Base-by-base conservation (phyloP, 2,797 vertebrate species). In the Moxostoma hubbsi region DNA sequence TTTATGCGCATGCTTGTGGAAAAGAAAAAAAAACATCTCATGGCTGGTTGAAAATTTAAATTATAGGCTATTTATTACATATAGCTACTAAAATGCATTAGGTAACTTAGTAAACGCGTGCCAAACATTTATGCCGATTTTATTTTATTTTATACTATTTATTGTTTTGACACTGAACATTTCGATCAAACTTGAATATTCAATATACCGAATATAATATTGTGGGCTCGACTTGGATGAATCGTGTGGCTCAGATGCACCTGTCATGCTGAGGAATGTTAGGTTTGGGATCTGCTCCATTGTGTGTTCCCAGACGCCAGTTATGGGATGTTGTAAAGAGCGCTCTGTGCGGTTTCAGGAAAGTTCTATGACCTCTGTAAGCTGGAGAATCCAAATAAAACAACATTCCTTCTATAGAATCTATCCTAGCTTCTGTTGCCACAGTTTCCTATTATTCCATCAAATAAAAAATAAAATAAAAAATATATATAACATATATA, bases 281-380 rank as follows among this genome's bases (percentile, higher is more conserved):
- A 36, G 49, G 7, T 69, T 77, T 18, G 51, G 36, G 73, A 75
- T 54, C 50, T 65, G 13, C 55, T 77, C 75, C 45, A 61, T 77
- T 77, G 75, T 77, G 45, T 18, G 24, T 24, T 24, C 24, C 49
- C 15, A 24, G 45, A 61, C 45, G 4, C 72, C 55, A 45, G 65
- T 77, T 62, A 62, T 70, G 57, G 45, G 75, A 69, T 9, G 75
- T 36, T 68, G 55, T 69, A 77, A 69, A 71, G 9, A 47, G 7
- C 9, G 15, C 72, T 47, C 49, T 15, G 72, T 7, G 54, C 18
- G 49, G 74, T 75, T 84, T 79, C 85, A 9, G 50, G 83, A 84
- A 88, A 64, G 67, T 84, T 86, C 84, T 84, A 16, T 79, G 74
- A 82, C 59, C 84, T 64, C 75, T 65, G 57, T 70, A 24, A 82